phyloP scores from a whole-genome alignment of 2,888 invertebrate genomes.

The Drosophila barbarae region DNA sequence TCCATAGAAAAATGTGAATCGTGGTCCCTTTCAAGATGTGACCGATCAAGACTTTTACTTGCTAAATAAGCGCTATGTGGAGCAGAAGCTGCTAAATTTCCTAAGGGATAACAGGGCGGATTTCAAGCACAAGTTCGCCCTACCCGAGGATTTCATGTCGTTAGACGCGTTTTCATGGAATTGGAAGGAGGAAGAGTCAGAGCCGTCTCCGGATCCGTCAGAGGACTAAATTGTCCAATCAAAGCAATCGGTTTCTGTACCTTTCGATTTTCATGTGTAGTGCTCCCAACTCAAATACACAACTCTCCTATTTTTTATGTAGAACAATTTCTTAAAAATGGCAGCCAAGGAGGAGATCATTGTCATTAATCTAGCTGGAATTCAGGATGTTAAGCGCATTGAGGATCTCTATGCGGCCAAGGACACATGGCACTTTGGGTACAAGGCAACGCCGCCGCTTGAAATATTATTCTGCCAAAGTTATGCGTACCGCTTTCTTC shows the following conservation, averaged over 20 bases:
- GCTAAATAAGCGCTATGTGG: slow-evolving; percentile 49
- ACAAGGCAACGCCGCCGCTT: slow-evolving; percentile 33
- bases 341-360: not conserved
- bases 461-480: slow-evolving; percentile 40
- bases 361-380: slow-evolving; percentile 37
- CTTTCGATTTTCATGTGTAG: slow-evolving; percentile 10
- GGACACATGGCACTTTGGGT: slow-evolving; percentile 33
- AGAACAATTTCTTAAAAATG: slow-evolving; percentile 31
- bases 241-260: slow-evolving; percentile 18
- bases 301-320: slow-evolving; percentile 1
- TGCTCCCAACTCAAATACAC: slow-evolving; percentile 4
- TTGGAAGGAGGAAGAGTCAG: not conserved
- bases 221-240: not conserved
- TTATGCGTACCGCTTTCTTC: slow-evolving; percentile 54
- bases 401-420: slow-evolving; percentile 29
- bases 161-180: not conserved
- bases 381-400: slow-evolving; percentile 37
- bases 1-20: slow-evolving; percentile 14
- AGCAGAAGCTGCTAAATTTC: slow-evolving; percentile 53
- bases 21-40: slow-evolving; percentile 1
- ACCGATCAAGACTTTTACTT: slow-evolving; percentile 23
- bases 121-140: slow-evolving; percentile 51
- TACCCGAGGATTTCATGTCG: slow-evolving; percentile 55
- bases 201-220: not conserved
- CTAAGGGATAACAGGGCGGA: slow-evolving; percentile 47